Conservation (phyloP, 2,113 vertebrate genomes). For the Otocyon megalotis region DNA sequence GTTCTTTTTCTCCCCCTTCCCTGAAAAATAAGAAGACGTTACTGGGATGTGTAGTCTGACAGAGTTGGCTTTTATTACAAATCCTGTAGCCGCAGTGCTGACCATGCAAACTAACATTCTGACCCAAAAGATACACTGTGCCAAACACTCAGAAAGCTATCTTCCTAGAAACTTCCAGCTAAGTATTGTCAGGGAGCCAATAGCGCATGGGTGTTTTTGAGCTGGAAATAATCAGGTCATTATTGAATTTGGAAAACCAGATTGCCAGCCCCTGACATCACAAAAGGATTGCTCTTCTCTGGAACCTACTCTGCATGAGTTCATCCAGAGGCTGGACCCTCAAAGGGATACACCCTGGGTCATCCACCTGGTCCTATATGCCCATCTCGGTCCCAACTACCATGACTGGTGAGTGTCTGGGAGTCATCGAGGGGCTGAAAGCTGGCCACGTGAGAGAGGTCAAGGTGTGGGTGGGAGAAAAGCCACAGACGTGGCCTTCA, state of each 20-base stretch:
- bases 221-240: slow-evolving; percentile 74
- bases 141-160: slow-evolving; percentile 69
- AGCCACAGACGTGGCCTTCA: slow-evolving; percentile 51
- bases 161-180: slow-evolving; percentile 72
- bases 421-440: slow-evolving; percentile 50
- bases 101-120: slow-evolving; percentile 58
- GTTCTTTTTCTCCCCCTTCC: slow-evolving; percentile 22
- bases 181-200: slow-evolving; percentile 67
- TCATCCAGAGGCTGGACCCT: slow-evolving; percentile 55
- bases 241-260: slow-evolving; percentile 73
- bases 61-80: slow-evolving; percentile 64
- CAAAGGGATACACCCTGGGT: neutral
- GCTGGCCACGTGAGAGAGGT: slow-evolving; percentile 18
- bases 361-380: slow-evolving; percentile 12
- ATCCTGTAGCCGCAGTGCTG: slow-evolving; percentile 48
- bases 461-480: slow-evolving; percentile 48
- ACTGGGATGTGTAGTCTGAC: slow-evolving; percentile 32
- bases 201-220: slow-evolving; percentile 62
- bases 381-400: neutral
- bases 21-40: slow-evolving; percentile 1
- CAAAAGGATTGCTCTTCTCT: slow-evolving; percentile 44
- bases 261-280: slow-evolving; percentile 70
- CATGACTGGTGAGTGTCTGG: neutral
- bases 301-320: slow-evolving; percentile 48
- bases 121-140: slow-evolving; percentile 52